These are phyloP conservation scores for Novumbra hubbsi DNA, from an alignment of 2,797 vertebrate genomes.

Conservation along the genomic window DNA sequence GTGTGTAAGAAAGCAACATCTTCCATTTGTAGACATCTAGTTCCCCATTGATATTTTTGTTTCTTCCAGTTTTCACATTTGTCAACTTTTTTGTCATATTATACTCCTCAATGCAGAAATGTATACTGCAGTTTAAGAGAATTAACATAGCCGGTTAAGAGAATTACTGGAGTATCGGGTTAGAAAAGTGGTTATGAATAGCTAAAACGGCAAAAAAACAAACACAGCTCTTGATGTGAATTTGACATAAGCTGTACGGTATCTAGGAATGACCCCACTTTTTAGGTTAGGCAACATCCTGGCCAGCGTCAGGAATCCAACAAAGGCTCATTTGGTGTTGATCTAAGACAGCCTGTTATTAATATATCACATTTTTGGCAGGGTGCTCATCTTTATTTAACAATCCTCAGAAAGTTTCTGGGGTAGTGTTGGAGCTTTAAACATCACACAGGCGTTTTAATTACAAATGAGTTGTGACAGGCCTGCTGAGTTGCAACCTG, in stretches of 20 bases:
- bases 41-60: slow-evolving; percentile 28
- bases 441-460: slow-evolving; percentile 86
- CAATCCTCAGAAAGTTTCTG: slow-evolving; percentile 75
- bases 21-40: slow-evolving; percentile 9
- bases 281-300: slow-evolving; percentile 34
- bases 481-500: slow-evolving; percentile 84
- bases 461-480: slow-evolving; percentile 95
- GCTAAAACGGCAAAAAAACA: too few relatives aligned
- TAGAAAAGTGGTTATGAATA: too few relatives aligned
- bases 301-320: slow-evolving; percentile 45
- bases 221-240: too few relatives aligned
- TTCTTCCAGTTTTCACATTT: slow-evolving; percentile 20
- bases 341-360: slow-evolving; percentile 70
- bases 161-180: too few relatives aligned
- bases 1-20: slow-evolving; percentile 2
- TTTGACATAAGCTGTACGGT: too few relatives aligned
- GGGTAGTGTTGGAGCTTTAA: slow-evolving; percentile 84
- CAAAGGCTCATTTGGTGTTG: slow-evolving; percentile 68
- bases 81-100: too few relatives aligned
- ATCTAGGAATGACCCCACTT: too few relatives aligned
- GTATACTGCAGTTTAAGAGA: too few relatives aligned
- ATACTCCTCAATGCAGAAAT: too few relatives aligned
- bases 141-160: too few relatives aligned
- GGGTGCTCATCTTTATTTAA: slow-evolving; percentile 81
- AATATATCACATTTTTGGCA: slow-evolving; percentile 63